Conservation (phyloP, 2,888 invertebrate species). For the Sphaerophoria rueppellii region DNA sequence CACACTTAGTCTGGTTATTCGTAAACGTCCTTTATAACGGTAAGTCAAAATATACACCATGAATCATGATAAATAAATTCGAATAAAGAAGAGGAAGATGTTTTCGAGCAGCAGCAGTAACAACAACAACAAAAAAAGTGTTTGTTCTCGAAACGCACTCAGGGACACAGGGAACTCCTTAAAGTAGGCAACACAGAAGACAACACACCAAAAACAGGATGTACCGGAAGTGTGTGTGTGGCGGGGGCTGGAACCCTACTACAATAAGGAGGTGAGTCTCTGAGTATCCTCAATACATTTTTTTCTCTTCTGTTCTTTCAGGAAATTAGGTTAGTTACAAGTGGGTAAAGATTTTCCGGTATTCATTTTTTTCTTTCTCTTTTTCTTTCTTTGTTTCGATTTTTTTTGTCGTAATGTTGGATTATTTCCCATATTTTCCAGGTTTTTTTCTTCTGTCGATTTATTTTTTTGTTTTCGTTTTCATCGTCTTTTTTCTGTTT, state of each 20-base stretch:
- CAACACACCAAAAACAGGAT: neutral
- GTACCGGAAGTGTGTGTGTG: constrained; percentile 40
- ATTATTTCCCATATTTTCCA: constrained; percentile 17
- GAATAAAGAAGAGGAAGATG: constrained; percentile 26
- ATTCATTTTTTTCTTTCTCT: constrained; percentile 17
- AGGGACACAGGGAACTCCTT: constrained; percentile 31
- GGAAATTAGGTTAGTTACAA: constrained; percentile 73
- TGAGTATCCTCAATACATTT: constrained; percentile 21
- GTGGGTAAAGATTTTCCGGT: constrained; percentile 72
- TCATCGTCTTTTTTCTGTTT: neutral
- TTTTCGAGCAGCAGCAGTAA: neutral
- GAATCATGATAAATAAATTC: constrained; percentile 51
- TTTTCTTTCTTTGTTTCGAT: constrained; percentile 8
- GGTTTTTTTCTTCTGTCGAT: constrained; percentile 12
- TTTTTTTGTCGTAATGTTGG: constrained; percentile 25
- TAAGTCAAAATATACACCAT: constrained; percentile 46
- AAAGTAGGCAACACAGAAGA: constrained; percentile 12
- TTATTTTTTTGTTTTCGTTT: constrained; percentile 8
- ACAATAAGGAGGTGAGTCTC: neutral
- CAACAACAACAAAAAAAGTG: constrained; percentile 31
- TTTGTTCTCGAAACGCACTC: constrained; percentile 63
- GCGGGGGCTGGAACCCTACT: neutral
- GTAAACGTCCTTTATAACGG: constrained; percentile 17
- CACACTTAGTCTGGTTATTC: constrained; percentile 26
- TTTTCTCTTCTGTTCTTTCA: constrained; percentile 3